Evolutionary conservation across 2,113 vertebrate species (phyloP), one percentile per base, ranked within the genome.

Genomic region (Oreochromis niloticus): DNA sequence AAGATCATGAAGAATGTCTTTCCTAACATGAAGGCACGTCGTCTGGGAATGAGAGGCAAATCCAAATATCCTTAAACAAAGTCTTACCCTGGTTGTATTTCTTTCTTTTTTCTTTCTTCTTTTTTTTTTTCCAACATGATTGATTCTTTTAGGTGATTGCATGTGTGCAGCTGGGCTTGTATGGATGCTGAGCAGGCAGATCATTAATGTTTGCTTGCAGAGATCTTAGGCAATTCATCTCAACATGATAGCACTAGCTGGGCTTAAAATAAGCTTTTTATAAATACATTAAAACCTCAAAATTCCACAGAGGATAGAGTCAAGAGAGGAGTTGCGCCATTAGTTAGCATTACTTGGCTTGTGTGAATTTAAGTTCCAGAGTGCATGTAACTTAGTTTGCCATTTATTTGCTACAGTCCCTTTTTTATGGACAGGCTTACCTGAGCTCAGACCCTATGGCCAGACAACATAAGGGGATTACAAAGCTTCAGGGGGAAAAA

Each of bases 1-100:
- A 99, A 99, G 97, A 99, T 99, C 90, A 99, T 99, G 99, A 99
- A 99, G 96, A 99, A 99, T 59, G 98, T 99, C 91, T 99, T 99
- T 97, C 99, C 99, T 52, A 99, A 99, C 95, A 99, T 99, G 99
- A 99, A 99, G 96, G 99, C 99, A 71, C 98, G 99, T 88, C 98
- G 99, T 81, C 96, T 99, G 92, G 99, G 99, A 96, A 99, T 99
- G 94, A 98, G 99, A 96, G 95, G 95, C 17, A 99, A 99, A 98
- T 99, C 99, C 87, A 99, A 99, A 99, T 99, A 99, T 99, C 99
- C 99, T 99, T 99, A 96, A 79, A 11, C 24, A 56, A 82, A 80
- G 36, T 83, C 8, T 73, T 57, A 34, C 22, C 50, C 4, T 41
- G 52, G 34, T 17, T 71, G 7, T 41, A 34, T 46, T 8, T 85